Evolutionary conservation across 1,140 invertebrate genomes (phyloP), one percentile per base, ranked within the genome.

Genomic region (Epicauta chinensis): DNA sequence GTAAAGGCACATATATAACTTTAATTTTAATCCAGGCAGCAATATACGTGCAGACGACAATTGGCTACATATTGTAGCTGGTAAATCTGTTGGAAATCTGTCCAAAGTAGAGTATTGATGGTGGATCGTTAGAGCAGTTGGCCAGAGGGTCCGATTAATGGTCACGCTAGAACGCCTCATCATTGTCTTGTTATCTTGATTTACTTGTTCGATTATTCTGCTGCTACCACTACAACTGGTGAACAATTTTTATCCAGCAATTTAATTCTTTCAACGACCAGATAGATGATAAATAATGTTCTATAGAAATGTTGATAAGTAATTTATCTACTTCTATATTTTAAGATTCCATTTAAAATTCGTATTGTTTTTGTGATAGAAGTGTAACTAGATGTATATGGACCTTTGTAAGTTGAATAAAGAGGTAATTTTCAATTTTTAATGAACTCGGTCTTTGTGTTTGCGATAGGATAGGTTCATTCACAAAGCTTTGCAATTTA

Each of bases 131-230:
- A 34, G 31, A 36, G 5, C 44, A 16, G 13, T 35, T 35, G 12
- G 15, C 14, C 23, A 23, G 23, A 37, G 45, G 45, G 49, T 41
- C 40, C 38, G 47, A 58, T 58, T 58, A 52, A 58, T 58, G 55
- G 55, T 53, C 46, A 58, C 55, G 55, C 55, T 48, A 58, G 46
- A 58, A 23, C 43, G 46, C 43, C 55, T 58, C 51, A 46, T 58
- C 55, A 58, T 58, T 58, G 55, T 58, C 55, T 58, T 54, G 55
- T 58, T 58, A 54, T 52, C 41, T 46, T 58, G 55, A 58, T 58
- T 58, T 58, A 58, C 44, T 58, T 53, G 51, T 53, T 50, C 55
- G 55, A 58, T 58, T 58, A 58, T 58, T 54, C 7, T 23, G n/a
- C n/a, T n/a, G n/a, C n/a, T n/a, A n/a, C n/a, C n/a, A n/a, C 23